Base-by-base conservation (phyloP, 2,113 vertebrate genomes). In the Myrmecophaga tridactyla region DNA sequence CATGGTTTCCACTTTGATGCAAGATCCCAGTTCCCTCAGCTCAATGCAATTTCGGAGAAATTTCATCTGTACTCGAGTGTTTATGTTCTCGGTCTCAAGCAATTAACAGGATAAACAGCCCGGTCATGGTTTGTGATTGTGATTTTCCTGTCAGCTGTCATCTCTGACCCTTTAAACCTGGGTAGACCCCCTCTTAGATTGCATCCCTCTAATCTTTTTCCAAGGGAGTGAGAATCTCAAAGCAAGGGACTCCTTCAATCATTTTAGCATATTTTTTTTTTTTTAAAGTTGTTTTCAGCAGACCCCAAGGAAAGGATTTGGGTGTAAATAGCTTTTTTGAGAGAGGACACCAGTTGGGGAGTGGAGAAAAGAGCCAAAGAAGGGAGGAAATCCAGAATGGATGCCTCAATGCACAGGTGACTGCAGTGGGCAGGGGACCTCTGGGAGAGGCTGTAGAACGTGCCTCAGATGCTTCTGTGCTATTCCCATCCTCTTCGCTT, bases 401-500 rank as follows among this genome's bases (percentile, higher is more conserved):
- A 48, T 6, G 1, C 4, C 1, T 36, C 34, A 34, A 41, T 36
- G 34, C 9, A 11, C n/a, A 36, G 86, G 39, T 3, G 39, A 23
- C 39, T 14, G 17, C 13, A 31, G 17, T 1, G n/a, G 20, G 4
- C n/a, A 53, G 41, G 1, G 6, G 70, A 6, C 9, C 41, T 31
- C 77, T 36, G 62, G 8, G 73, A 69, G 70, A 21, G 6, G 6
- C 1, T 23, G 13, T 3, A 39, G 18, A 23, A 1, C 4, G 6
- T 1, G 21, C 6, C 46, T 65, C 67, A 21, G 67, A 48, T 4
- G 21, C 12, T 80, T 41, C n/a, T 21, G 18, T 20, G 21, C 53
- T 7, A 56, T 21, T 21, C n/a, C 25, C 0, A 0, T 7, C 7
- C 20, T 48, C 69, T 0, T 0, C 18, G 14, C 39, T 25, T 25